Evolutionary conservation across 2,888 invertebrate species (phyloP).

Genomic region (Melanostoma scalare): DNA sequence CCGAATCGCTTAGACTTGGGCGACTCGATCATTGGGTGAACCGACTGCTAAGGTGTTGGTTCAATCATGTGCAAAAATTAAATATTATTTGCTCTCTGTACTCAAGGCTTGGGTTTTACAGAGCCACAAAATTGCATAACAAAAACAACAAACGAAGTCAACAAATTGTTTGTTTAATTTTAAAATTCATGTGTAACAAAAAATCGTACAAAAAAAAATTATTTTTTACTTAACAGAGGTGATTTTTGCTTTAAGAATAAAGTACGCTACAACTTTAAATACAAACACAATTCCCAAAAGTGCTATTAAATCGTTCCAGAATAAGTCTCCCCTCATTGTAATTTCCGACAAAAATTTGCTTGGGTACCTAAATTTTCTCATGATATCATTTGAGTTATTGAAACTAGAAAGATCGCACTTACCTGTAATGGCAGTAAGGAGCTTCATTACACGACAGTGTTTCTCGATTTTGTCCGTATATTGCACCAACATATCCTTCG

Average conservation of each 20-base stretch:
- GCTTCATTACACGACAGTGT: slow-evolving; percentile 89
- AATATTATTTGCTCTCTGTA: no score
- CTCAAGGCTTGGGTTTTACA: no score
- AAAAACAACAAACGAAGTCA: no score
- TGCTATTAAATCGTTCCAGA: slow-evolving; percentile 91
- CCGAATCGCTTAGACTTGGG: no score
- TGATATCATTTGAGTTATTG: slow-evolving; percentile 8
- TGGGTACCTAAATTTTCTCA: slow-evolving; percentile 85
- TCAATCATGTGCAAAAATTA: no score
- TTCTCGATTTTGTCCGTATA: slow-evolving; percentile 91
- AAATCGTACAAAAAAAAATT: not conserved
- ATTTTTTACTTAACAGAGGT: slow-evolving; percentile 80
- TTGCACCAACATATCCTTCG: slow-evolving; percentile 91
- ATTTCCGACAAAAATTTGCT: slow-evolving; percentile 91
- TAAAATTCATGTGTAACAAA: no score
- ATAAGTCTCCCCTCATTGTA: slow-evolving; percentile 90
- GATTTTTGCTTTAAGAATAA: slow-evolving; percentile 90
- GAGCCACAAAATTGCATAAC: no score
- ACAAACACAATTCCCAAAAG: slow-evolving; percentile 87
- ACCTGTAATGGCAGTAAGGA: slow-evolving; percentile 91
- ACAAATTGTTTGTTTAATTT: no score
- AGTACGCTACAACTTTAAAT: slow-evolving; percentile 86
- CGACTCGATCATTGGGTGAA: no score
- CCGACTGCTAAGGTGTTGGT: no score
- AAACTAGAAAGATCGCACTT: slow-evolving; percentile 58